Base-by-base conservation (phyloP, 64 coral and sea anemone genomes). In the Exaiptasia diaphana region DNA sequence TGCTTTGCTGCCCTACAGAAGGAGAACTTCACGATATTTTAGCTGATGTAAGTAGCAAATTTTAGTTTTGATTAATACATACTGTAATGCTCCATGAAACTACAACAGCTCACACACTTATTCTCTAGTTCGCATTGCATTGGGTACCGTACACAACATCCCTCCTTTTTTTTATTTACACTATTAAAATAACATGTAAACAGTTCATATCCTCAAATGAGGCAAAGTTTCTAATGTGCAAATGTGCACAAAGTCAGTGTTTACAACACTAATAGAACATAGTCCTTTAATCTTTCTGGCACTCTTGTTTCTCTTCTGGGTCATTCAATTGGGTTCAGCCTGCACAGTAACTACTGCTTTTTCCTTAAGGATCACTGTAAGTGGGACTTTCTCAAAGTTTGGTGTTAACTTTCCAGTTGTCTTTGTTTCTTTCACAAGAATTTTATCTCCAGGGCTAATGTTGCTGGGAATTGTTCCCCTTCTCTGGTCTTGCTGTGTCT, bases 21-120 rank as follows among this genome's bases (percentile, higher is more conserved):
- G 95, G 95, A 80, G 95, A 99, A 38, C 85, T 99, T 43, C 90
- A 92, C 63, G 95, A 99, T 48, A 99, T 99, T 81, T 50, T 99
- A 64, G 76, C 95, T 14, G 95, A 99, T 57, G 95, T 97, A 62
- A 72, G 10, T 77, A 46, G 11, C 10, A 52, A 52, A 12, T 52
- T n/a, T 52, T 10, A 12, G n/a, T 10, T 52, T n/a, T 52, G n/a
- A n/a, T n/a, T 52, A 10, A 10, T 12, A 52, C 10, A 52, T 52
- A 10, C n/a, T 52, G 49, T 52, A 12, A 67, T 67, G 62, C 32
- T 67, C 62, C 23, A 67, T 67, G 62, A n/a, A n/a, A n/a, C 32
- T 25, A 29, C 32, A 67, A 11, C 26, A 67, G 26, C 14, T 25
- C 23, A 67, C 13, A 14, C n/a, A n/a, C n/a, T n/a, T n/a, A n/a